Base-by-base conservation (phyloP, 2,113 vertebrate species). In the Dinomys branickii region DNA sequence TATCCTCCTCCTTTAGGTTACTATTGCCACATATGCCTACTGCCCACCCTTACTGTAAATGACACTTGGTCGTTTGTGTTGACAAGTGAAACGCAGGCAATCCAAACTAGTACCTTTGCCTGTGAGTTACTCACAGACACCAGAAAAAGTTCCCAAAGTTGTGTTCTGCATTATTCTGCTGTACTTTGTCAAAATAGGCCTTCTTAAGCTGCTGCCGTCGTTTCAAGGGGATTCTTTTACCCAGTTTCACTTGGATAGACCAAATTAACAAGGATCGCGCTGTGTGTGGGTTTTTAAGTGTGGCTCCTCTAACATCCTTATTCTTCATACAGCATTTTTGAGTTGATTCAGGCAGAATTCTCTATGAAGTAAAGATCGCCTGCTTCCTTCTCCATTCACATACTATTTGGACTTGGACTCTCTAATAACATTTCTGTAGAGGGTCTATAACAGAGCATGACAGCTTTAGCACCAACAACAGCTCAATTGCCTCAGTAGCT, bases 61-160 rank as follows among this genome's bases (percentile, higher is more conserved):
- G 22, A 88, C 50, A 35, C 99, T 99, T 98, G 98, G 98, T 98
- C 98, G 98, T 98, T 98, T 98, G 98, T 98, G 98, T 99, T 99
- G 99, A 99, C 98, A 99, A 98, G 98, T 99, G 99, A 47, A 80
- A 93, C 17, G 28, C 28, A 87, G 20, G 8, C 52, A n/a, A 67
- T 87, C 14, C 56, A 33, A 17, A 54, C 19, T 56, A 69, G 99
- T 99, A 96, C 99, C 99, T 99, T 99, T 99, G 98, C 99, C 99
- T 97, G 99, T 99, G 98, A 99, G 99, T 98, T 99, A 99, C 99
- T 99, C 99, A 98, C 99, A 99, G 98, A 99, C 99, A 96, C 99
- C 99, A 98, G 99, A 99, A 99, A 99, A 99, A 88, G 99, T 99
- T 98, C 99, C 99, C 94, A 99, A 73, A 99, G 98, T 99, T 99